phyloP scores from a whole-genome alignment of 2,113 vertebrate genomes.

The Campylorhamphus procurvoides region DNA sequence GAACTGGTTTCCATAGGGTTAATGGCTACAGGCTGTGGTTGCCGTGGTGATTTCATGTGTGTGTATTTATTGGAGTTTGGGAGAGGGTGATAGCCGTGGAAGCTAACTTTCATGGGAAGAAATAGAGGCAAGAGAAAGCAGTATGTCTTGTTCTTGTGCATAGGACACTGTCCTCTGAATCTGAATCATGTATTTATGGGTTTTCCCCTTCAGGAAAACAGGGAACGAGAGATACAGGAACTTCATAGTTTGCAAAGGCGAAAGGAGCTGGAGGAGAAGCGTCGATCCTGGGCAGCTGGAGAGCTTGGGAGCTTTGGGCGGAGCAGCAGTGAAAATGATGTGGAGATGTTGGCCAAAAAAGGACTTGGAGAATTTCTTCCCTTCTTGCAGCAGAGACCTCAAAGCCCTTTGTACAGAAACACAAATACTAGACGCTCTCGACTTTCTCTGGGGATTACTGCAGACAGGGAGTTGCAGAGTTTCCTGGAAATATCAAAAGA shows the following conservation, averaged over 20 bases:
- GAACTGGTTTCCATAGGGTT: background rate
- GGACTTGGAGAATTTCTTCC: slow-evolving; percentile 81
- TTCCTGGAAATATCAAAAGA: slow-evolving; percentile 84
- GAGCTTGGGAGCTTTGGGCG: slow-evolving; percentile 83
- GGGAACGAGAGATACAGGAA: slow-evolving; percentile 86
- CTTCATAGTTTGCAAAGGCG: slow-evolving; percentile 81
- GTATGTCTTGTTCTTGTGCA: background rate
- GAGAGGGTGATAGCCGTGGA: background rate
- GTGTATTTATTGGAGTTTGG: background rate
- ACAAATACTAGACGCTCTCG: slow-evolving; percentile 88
- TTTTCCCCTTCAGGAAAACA: slow-evolving; percentile 83
- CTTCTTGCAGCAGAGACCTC: slow-evolving; percentile 84
- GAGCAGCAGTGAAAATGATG: slow-evolving; percentile 95
- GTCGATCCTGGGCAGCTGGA: slow-evolving; percentile 80
- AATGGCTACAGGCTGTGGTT: background rate
- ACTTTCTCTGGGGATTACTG: slow-evolving; percentile 79
- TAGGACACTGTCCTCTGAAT: background rate
- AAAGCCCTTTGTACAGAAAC: slow-evolving; percentile 84
- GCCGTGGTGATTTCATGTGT: background rate
- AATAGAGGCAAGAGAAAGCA: background rate
- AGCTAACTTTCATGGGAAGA: background rate
- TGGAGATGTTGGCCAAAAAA: slow-evolving; percentile 86
- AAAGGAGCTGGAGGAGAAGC: slow-evolving; percentile 87
- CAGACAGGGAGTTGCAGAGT: slow-evolving; percentile 85
- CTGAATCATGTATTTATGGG: background rate